These are phyloP conservation scores for Acrocyrtus sp. DNA, from an alignment of 2,888 invertebrate genomes.

Conservation along the genomic window DNA sequence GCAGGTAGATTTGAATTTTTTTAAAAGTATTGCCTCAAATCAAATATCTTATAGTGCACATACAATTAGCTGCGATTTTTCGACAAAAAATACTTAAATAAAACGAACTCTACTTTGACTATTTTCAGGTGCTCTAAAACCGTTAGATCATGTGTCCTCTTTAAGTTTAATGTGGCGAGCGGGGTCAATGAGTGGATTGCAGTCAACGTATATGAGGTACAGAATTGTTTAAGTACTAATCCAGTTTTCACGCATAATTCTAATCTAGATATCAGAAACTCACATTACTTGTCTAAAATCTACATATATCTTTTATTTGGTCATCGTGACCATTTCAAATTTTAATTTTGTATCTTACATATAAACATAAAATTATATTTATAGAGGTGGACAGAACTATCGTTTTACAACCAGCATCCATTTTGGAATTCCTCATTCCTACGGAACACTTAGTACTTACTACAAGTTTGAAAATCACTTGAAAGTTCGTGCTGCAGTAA, in stretches of 20 bases:
- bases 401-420: conserved; percentile 78
- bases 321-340: neutral
- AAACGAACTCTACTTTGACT: neutral
- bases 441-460: conserved; percentile 78
- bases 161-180: conserved; percentile 88
- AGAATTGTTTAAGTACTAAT: neutral
- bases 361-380: too few relatives aligned
- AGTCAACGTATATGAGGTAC: conserved; percentile 78
- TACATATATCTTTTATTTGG: too few relatives aligned
- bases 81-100: too few relatives aligned
- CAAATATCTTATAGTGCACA: too few relatives aligned
- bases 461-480: conserved; percentile 83
- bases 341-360: too few relatives aligned
- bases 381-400: conserved; percentile 54
- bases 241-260: neutral
- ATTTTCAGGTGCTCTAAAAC: too few relatives aligned
- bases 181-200: conserved; percentile 77
- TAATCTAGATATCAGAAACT: too few relatives aligned
- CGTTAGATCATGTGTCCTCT: conserved; percentile 83
- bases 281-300: too few relatives aligned
- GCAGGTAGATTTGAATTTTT: conserved; percentile 73
- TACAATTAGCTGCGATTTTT: too few relatives aligned
- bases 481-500: conserved; percentile 79
- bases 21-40: too few relatives aligned
- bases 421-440: conserved; percentile 85